Evolutionary conservation across 2,797 vertebrate species (phyloP).

Genomic region (Pipistrellus pygmaeus): DNA sequence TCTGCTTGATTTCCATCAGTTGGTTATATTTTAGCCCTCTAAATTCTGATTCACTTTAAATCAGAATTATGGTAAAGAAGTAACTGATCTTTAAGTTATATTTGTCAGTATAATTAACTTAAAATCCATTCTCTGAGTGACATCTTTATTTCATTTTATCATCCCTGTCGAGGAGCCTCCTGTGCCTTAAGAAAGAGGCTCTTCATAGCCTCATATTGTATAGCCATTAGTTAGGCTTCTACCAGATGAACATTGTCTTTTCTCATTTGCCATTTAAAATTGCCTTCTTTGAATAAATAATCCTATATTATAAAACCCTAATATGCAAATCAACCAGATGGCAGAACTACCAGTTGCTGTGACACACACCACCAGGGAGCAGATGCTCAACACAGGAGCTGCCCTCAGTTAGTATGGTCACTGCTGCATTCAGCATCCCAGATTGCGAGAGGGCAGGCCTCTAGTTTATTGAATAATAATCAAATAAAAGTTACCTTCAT

Average conservation of each 20-base stretch:
- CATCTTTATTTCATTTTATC: slow-evolving; percentile 16
- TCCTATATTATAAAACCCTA: too few relatives aligned
- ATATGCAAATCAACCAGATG: too few relatives aligned
- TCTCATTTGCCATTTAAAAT: neutral
- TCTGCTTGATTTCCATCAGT: slow-evolving; percentile 34
- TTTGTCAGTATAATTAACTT: slow-evolving; percentile 35
- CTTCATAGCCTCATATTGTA: neutral
- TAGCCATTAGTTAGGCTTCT: neutral
- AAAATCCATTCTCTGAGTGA: neutral
- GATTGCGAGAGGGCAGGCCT: too few relatives aligned
- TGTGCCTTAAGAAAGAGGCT: neutral
- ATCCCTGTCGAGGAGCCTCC: neutral
- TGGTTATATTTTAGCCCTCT: neutral
- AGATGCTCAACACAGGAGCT: too few relatives aligned
- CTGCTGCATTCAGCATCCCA: too few relatives aligned
- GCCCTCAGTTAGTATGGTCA: too few relatives aligned
- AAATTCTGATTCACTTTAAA: slow-evolving; percentile 44
- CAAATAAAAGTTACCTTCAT: neutral
- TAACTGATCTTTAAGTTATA: neutral
- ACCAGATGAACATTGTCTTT: neutral
- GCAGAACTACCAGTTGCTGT: too few relatives aligned
- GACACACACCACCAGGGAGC: too few relatives aligned
- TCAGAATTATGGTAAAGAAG: neutral
- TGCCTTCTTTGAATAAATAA: slow-evolving; percentile 4
- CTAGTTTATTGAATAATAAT: slow-evolving; percentile 19